Conservation (phyloP, 2,888 invertebrate species). For the Rhimphoctona megacephalus region DNA sequence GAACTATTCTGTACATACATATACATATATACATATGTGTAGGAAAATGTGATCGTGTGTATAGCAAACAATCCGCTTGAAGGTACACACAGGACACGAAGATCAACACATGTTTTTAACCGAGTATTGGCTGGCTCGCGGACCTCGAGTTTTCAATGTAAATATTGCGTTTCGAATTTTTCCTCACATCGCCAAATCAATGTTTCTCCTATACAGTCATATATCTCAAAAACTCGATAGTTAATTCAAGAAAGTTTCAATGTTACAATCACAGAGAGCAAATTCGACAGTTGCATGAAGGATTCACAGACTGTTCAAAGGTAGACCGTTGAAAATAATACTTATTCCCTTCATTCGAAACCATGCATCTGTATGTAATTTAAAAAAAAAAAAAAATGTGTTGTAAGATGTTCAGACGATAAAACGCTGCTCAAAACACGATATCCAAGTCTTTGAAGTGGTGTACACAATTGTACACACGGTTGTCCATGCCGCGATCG, state of each 20-base stretch:
- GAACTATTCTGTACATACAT: constrained; percentile 20
- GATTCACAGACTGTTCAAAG: not conserved
- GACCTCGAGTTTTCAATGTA: constrained; percentile 20
- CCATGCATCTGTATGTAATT: not conserved
- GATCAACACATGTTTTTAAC: constrained; percentile 38
- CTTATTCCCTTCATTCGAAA: not conserved
- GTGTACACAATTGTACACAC: not conserved
- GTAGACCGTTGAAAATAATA: not conserved
- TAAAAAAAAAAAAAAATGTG: not conserved
- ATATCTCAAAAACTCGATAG: constrained; percentile 8
- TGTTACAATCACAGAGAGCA: not conserved
- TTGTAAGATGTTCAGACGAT: not conserved
- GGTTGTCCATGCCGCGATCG: not conserved
- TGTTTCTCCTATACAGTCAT: not conserved
- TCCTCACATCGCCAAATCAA: not conserved
- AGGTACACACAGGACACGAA: constrained; percentile 19
- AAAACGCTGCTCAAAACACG: not conserved
- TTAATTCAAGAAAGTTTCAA: not conserved
- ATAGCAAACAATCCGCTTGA: constrained; percentile 14
- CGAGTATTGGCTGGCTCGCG: constrained; percentile 29
- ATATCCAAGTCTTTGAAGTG: not conserved
- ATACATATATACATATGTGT: not conserved
- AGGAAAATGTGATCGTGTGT: constrained; percentile 29
- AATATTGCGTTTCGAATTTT: constrained; percentile 50
- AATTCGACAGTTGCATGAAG: not conserved